phyloP scores from a whole-genome alignment of 2,797 vertebrate genomes.

The Pseudochromis fuscus region DNA sequence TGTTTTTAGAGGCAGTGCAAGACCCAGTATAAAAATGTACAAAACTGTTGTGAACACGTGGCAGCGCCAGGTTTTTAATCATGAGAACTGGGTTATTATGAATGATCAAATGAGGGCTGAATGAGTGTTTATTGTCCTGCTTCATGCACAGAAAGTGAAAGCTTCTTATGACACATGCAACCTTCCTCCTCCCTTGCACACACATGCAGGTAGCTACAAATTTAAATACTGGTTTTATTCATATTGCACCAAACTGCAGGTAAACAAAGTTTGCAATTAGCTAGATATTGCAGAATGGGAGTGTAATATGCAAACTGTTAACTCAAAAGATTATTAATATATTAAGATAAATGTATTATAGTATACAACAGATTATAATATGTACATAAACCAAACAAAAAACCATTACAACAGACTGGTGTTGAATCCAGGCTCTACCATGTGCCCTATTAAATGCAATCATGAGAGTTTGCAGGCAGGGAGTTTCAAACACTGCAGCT shows the following conservation, averaged over 20 bases:
- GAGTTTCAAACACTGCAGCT: conserved; percentile 9
- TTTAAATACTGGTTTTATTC: too few species aligned
- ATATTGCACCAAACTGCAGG: conserved; percentile 10
- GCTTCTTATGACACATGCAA: background rate
- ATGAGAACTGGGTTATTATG: background rate
- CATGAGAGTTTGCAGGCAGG: conserved; percentile 21
- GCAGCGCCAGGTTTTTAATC: background rate
- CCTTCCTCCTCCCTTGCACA: background rate
- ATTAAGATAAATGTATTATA: too few species aligned
- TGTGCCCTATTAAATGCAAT: background rate
- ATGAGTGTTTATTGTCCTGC: background rate
- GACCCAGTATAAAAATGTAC: too few species aligned
- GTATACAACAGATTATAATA: too few species aligned
- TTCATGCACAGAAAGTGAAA: background rate
- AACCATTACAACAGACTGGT: too few species aligned
- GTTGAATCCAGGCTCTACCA: too few species aligned
- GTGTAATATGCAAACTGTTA: too few species aligned
- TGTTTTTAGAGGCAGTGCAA: background rate
- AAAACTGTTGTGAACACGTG: background rate
- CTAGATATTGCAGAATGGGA: too few species aligned
- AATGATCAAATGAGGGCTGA: background rate
- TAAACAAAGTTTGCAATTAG: background rate
- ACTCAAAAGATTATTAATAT: background rate
- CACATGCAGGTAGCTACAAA: background rate
- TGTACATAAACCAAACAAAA: too few species aligned